Conservation (phyloP, 1,140 invertebrate species). For the Drosophila orena region DNA sequence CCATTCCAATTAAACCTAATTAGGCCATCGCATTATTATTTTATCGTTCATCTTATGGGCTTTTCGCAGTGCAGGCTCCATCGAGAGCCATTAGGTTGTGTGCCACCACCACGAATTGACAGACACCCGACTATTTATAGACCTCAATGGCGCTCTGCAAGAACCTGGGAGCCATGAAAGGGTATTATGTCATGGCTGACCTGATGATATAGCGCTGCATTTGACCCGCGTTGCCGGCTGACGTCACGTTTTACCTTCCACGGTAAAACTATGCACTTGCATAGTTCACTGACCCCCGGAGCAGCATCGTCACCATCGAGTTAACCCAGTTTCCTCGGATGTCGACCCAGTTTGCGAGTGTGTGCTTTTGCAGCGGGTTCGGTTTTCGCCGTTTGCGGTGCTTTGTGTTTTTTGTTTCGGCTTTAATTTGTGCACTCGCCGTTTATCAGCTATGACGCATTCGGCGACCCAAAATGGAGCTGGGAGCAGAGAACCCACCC, state of each 20-base stretch:
- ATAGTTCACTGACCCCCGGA: conserved; percentile 62
- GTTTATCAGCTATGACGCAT: conserved; percentile 67
- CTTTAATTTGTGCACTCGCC: conserved; percentile 37
- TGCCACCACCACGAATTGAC: conserved; percentile 53
- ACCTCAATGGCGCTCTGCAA: conserved; percentile 47
- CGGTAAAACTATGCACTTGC: conserved; percentile 61
- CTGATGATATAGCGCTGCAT: conserved; percentile 36
- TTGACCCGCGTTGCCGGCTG: conserved; percentile 49
- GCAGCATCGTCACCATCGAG: conserved; percentile 28
- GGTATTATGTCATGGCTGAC: conserved; percentile 80
- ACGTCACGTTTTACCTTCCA: conserved; percentile 80
- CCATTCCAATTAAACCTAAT: background rate
- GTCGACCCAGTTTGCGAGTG: conserved; percentile 35
- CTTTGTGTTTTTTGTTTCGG: conserved; percentile 16
- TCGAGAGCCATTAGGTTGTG: conserved; percentile 19
- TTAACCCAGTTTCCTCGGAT: conserved; percentile 71
- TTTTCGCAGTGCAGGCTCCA: conserved; percentile 10
- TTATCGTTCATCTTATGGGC: background rate
- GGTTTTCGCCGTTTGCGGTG: conserved; percentile 57
- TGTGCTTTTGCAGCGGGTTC: conserved; percentile 47
- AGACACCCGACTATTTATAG: conserved; percentile 66
- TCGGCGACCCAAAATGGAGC: conserved; percentile 61
- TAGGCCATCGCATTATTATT: conserved; percentile 1
- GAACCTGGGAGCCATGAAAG: conserved; percentile 63
- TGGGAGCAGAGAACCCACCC: conserved; percentile 19